Percentiles rank a stretch among this genome's conserved stretches.
phyloP scores from a whole-genome alignment of 2,113 vertebrate species.

The Halcyon malimbica region DNA sequence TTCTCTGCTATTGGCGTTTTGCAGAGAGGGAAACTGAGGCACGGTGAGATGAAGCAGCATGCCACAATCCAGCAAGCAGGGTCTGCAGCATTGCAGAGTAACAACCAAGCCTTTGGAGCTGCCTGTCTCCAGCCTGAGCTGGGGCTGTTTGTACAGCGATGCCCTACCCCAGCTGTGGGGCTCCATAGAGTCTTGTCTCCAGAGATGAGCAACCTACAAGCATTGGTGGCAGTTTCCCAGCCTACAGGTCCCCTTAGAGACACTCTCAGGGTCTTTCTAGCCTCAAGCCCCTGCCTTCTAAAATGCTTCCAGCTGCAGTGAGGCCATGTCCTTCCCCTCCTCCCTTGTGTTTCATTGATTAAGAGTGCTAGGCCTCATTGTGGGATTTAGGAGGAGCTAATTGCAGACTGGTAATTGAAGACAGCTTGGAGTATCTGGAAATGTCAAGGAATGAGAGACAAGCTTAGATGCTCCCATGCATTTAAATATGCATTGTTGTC shows the following conservation, averaged over 20 bases:
- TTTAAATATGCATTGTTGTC: background rate
- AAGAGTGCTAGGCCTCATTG: conserved; percentile 45
- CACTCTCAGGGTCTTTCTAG: background rate
- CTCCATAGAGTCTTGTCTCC: background rate
- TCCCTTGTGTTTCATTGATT: conserved; percentile 59
- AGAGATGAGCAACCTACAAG: background rate
- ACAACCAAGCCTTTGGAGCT: background rate
- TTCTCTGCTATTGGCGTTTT: fast-evolving
- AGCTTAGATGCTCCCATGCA: conserved; percentile 31
- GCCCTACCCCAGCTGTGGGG: fast-evolving
- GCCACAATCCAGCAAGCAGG: background rate
- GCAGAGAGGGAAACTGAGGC: background rate
- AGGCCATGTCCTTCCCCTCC: conserved; percentile 31
- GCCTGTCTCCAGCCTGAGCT: background rate
- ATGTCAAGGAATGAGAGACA: conserved; percentile 57
- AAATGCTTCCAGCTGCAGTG: background rate
- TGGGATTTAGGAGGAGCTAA: conserved; percentile 64
- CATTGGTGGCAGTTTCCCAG: background rate
- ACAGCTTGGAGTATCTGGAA: conserved; percentile 58
- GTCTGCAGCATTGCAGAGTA: background rate
- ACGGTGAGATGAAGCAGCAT: background rate
- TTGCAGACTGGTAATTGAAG: conserved; percentile 65
- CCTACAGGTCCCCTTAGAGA: background rate
- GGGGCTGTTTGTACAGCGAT: background rate
- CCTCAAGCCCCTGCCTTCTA: background rate